Conservation (phyloP, 2,797 vertebrate species). For the Rhinophrynus dorsalis region DNA sequence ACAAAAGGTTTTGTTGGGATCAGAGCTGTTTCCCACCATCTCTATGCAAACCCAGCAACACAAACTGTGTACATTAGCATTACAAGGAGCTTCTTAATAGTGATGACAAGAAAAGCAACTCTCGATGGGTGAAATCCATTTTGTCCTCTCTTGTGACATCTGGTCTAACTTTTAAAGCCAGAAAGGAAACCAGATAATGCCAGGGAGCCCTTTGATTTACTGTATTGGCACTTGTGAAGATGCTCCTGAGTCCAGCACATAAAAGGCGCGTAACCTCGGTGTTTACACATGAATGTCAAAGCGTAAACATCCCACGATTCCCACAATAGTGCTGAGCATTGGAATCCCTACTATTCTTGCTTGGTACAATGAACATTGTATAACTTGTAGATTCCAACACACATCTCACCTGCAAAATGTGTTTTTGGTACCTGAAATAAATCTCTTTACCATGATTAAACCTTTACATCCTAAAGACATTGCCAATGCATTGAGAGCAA, state of each 20-base stretch:
- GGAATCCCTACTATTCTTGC: not conserved
- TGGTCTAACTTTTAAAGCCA: conserved; percentile 92
- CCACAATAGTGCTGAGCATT: conserved; percentile 47
- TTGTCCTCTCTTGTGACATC: conserved; percentile 92
- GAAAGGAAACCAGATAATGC: conserved; percentile 88
- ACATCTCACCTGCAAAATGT: not conserved
- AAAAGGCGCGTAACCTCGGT: conserved; percentile 61
- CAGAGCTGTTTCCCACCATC: conserved; percentile 82
- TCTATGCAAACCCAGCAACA: conserved; percentile 84
- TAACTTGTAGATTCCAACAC: not conserved
- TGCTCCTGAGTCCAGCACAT: conserved; percentile 56
- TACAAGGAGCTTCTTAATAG: conserved; percentile 91
- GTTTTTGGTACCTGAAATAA: too few relatives aligned
- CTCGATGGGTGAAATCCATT: conserved; percentile 85
- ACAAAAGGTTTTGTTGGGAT: conserved; percentile 84
- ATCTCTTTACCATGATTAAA: too few relatives aligned
- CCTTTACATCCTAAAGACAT: too few relatives aligned
- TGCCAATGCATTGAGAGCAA: too few relatives aligned
- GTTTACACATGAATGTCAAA: conserved; percentile 61
- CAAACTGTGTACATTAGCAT: conserved; percentile 89
- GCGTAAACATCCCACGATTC: conserved; percentile 57
- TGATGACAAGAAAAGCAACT: conserved; percentile 86
- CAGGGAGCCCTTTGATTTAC: conserved; percentile 89
- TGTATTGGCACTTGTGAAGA: conserved; percentile 73
- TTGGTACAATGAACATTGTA: not conserved